Evolutionary conservation across 2,797 vertebrate species (phyloP).

Genomic region (Chrosomus eos): DNA sequence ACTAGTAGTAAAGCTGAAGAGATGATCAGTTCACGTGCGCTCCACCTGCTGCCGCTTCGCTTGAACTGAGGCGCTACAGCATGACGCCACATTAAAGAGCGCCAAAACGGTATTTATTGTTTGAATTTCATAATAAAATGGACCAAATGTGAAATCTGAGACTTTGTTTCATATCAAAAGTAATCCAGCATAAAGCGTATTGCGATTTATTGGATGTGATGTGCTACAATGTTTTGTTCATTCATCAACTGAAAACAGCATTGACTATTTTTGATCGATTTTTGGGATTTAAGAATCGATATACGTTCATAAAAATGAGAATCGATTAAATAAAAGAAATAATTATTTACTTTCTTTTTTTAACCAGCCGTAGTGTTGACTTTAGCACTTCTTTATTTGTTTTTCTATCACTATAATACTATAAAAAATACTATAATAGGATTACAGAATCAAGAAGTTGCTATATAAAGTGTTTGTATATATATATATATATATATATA

Average conservation of each 20-base stretch:
- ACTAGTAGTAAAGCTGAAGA: neutral
- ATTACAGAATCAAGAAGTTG: neutral
- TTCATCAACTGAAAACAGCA: neutral
- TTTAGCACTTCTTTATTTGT: neutral
- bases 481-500: too few relatives aligned
- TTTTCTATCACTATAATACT: too few relatives aligned
- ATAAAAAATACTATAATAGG: neutral
- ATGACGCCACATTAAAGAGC: neutral
- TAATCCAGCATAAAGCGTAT: neutral
- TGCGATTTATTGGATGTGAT: neutral
- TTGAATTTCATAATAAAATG: neutral
- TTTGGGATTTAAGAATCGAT: neutral
- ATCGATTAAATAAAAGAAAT: neutral
- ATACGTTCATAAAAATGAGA: neutral
- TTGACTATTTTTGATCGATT: neutral
- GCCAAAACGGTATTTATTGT: conserved; percentile 2
- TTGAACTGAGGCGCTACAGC: neutral
- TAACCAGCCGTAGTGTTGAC: too few relatives aligned
- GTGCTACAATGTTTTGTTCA: neutral
- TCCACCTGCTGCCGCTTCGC: neutral
- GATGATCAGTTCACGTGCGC: neutral
- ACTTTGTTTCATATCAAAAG: neutral
- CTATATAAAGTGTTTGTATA: neutral
- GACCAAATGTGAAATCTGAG: neutral
- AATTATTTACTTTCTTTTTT: too few relatives aligned